Evolutionary conservation across 2,888 invertebrate genomes (phyloP).

Genomic region (Junonia oenone): DNA sequence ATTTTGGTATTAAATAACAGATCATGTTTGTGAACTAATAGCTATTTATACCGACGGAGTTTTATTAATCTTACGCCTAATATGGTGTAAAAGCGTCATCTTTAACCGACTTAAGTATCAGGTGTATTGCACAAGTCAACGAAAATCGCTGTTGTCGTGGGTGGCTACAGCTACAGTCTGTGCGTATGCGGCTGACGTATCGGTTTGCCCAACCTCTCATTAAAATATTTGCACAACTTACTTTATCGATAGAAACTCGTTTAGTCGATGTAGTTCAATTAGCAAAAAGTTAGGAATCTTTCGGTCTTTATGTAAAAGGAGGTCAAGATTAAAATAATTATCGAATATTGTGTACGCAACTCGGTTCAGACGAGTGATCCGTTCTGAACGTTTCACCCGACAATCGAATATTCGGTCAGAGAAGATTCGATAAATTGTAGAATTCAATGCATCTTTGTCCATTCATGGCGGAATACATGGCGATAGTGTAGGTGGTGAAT

Average conservation of each 20-base stretch:
- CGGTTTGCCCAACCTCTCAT: constrained; percentile 34
- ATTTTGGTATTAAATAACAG: neutral
- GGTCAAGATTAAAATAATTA: constrained; percentile 70
- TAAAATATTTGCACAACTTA: constrained; percentile 44
- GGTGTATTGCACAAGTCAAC: constrained; percentile 59
- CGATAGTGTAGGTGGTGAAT: constrained; percentile 19
- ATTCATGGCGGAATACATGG: constrained; percentile 21
- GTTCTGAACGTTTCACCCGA: constrained; percentile 11
- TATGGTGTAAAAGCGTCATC: neutral
- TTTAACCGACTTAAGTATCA: constrained; percentile 43
- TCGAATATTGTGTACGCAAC: constrained; percentile 20
- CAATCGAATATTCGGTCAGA: constrained; percentile 17
- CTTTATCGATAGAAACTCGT: constrained; percentile 30
- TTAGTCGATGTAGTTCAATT: constrained; percentile 30
- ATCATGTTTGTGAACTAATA: neutral
- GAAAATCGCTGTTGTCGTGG: constrained; percentile 41
- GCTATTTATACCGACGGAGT: neutral
- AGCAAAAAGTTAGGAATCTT: constrained; percentile 33
- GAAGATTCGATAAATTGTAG: constrained; percentile 20
- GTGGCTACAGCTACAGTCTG: constrained; percentile 31
- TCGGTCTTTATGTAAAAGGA: constrained; percentile 46
- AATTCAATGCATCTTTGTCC: constrained; percentile 25
- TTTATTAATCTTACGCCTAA: neutral
- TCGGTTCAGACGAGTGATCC: constrained; percentile 1
- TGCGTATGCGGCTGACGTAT: constrained; percentile 39